These are phyloP conservation scores for Protobothrops flavoviridis DNA, from an alignment of 2,113 vertebrate species.

Conservation along the genomic window DNA sequence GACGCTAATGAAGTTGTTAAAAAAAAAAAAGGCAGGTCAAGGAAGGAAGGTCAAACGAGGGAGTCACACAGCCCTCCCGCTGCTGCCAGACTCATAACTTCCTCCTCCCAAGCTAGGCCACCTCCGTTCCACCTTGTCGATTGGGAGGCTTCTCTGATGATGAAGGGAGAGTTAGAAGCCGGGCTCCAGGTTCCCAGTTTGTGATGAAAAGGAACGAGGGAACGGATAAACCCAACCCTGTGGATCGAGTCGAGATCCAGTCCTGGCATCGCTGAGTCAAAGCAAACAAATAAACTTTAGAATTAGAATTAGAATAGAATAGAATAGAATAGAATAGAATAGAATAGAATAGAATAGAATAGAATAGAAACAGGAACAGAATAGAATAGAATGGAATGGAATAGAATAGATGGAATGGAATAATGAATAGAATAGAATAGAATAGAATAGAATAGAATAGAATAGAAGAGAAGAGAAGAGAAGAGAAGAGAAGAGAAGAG, in stretches of 20 bases:
- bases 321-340: too few species aligned
- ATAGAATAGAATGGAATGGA: too few species aligned
- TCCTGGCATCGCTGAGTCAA: not conserved
- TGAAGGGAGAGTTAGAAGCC: not conserved
- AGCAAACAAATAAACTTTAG: not conserved
- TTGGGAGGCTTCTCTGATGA: not conserved
- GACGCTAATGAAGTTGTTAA: constrained; percentile 47
- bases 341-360: too few species aligned
- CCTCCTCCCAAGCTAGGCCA: not conserved
- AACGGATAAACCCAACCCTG: not conserved
- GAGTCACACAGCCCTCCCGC: not conserved
- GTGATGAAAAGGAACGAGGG: not conserved
- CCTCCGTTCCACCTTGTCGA: not conserved
- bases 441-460: too few species aligned
- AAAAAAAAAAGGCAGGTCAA: constrained; percentile 30
- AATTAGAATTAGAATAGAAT: not conserved
- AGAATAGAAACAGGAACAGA: too few species aligned
- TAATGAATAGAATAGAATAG: too few species aligned
- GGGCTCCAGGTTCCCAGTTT: fast-evolving
- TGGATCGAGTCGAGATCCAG: not conserved
- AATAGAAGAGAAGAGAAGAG: too few species aligned
- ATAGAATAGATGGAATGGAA: too few species aligned
- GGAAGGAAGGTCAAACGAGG: constrained; percentile 20
- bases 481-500: not conserved
- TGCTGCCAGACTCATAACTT: not conserved